Evolutionary conservation across 2,797 vertebrate genomes (phyloP).

Genomic region (Myotis daubentonii): DNA sequence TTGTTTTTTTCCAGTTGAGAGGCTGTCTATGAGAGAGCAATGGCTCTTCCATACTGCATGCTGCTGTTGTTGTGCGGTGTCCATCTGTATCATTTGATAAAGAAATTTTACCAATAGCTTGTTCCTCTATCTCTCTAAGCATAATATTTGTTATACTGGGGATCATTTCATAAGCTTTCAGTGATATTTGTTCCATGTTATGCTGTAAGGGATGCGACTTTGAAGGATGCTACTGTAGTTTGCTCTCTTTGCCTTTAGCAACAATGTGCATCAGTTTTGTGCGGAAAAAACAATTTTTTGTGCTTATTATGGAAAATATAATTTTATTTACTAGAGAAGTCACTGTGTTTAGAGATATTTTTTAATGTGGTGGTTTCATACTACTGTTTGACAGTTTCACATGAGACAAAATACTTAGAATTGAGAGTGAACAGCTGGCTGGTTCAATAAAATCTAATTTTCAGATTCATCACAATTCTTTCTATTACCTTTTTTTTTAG

Average conservation of each 20-base stretch:
- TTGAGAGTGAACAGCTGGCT: background rate
- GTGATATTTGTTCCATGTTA: background rate
- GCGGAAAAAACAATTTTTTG: conserved; percentile 51
- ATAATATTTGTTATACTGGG: background rate
- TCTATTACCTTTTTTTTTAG: background rate
- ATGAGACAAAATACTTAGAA: conserved; percentile 48
- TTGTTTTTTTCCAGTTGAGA: background rate
- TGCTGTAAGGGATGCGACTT: background rate
- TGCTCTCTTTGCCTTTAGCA: conserved; percentile 47
- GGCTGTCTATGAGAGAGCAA: background rate
- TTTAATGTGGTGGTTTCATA: conserved; percentile 26
- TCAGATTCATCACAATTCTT: conserved; percentile 20
- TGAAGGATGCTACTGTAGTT: background rate
- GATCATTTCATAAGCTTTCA: background rate
- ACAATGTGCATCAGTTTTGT: conserved; percentile 34
- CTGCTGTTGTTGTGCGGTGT: background rate
- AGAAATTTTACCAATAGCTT: background rate
- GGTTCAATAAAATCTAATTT: conserved; percentile 52
- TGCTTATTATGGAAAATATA: conserved; percentile 53
- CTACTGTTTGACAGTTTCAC: conserved; percentile 35
- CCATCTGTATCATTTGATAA: background rate
- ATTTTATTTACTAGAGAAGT: conserved; percentile 52
- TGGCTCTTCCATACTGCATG: background rate
- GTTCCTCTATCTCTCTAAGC: background rate
- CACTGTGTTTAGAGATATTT: background rate